Evolutionary conservation across 2,888 invertebrate genomes (phyloP).

Genomic region (Sphecodes monilicornis): DNA sequence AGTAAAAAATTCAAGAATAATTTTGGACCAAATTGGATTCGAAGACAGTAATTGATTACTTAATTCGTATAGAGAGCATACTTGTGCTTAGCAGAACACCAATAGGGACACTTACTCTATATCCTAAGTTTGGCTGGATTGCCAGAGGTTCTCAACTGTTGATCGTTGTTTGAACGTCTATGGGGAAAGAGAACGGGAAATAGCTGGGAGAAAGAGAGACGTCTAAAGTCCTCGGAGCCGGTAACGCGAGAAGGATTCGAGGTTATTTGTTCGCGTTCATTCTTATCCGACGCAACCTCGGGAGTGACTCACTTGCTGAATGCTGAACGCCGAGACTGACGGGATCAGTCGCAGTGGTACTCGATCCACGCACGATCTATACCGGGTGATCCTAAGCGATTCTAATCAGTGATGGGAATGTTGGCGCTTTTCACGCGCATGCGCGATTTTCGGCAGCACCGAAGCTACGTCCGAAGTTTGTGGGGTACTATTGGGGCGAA

Average conservation of each 20-base stretch:
- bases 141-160: slow-evolving; percentile 59
- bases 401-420: too few species aligned
- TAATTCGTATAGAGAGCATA: too few species aligned
- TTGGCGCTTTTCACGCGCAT: too few species aligned
- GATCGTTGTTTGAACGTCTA: not conserved
- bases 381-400: not conserved
- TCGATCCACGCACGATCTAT: slow-evolving; percentile 44
- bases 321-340: slow-evolving; percentile 61
- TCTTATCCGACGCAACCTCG: slow-evolving; percentile 68
- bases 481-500: too few species aligned
- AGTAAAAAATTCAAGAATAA: too few species aligned
- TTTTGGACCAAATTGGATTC: too few species aligned
- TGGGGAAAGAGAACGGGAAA: not conserved
- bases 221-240: slow-evolving; percentile 26
- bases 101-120: too few species aligned
- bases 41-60: too few species aligned
- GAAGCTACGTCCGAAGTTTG: too few species aligned
- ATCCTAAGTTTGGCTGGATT: slow-evolving; percentile 53
- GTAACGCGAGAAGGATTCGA: slow-evolving; percentile 62
- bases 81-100: too few species aligned
- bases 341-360: slow-evolving; percentile 66
- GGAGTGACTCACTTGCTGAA: slow-evolving; percentile 70
- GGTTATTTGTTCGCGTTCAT: slow-evolving; percentile 71
- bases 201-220: not conserved
- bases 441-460: too few species aligned